Evolutionary conservation across 2,888 invertebrate genomes (phyloP), one percentile per base, ranked within the genome.

Genomic region (Ennomos fuscantarius): DNA sequence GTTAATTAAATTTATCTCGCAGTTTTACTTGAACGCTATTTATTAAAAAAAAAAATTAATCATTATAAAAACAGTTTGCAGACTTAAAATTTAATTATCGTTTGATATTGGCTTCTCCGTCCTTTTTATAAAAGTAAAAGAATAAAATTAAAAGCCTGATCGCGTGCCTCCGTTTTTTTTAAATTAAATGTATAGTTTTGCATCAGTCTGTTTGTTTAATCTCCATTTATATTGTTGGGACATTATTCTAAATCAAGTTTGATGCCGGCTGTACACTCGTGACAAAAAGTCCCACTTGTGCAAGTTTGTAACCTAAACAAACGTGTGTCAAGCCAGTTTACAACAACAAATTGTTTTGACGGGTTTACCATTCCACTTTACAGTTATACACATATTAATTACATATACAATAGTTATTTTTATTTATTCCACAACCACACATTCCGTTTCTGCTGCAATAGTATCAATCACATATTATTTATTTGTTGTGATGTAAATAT

Each of bases 381-480:
- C 51, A 57, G 32, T 54, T 66, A 57, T 66, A 70, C 43, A 61
- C 39, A 48, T 52, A 55, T 53, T 47, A 49, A 49, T n/a, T 50
- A 24, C 6, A 24, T 69, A 67, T 71, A 69, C 74, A 77, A 74
- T 74, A 78, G 66, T 71, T 75, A 63, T 65, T 69, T 73, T 56
- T 59, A 66, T 46, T 60, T 9, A 36, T 62, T 66, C 62, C 60
- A 72, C 45, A 62, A 72, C 69, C 61, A 70, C 79, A 87, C 89
- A 89, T 89, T 89, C 89, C 89, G 80, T 76, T 70, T 71, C 53
- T 72, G 73, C 79, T 87, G 89, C 89, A 90, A 91, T 90, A 90
- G 87, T 82, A 64, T 68, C 67, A 55, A 69, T 62, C 70, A 78
- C 53, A 48, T 33, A 71, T 70, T 76, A 71, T 59, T 65, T 68